phyloP scores from a whole-genome alignment of 2,888 invertebrate genomes.

The Epistrophella euchroma region DNA sequence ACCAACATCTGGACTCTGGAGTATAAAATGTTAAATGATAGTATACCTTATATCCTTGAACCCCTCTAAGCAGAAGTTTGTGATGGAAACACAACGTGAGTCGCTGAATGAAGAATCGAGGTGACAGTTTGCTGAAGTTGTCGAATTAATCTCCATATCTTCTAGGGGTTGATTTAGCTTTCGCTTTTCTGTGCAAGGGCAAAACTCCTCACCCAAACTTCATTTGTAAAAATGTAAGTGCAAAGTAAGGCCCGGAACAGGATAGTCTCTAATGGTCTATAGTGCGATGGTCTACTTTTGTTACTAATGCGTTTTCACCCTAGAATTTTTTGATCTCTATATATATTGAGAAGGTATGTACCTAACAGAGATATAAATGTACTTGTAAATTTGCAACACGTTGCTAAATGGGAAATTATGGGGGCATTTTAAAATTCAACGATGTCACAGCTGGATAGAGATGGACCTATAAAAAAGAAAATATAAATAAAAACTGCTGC shows the following conservation, averaged over 20 bases:
- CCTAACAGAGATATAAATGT: not conserved
- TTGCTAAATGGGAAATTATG: conserved; percentile 74
- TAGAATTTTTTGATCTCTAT: not conserved
- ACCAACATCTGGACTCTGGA: not conserved
- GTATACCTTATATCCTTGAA: conserved; percentile 34
- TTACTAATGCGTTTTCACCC: conserved; percentile 67
- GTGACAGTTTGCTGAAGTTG: conserved; percentile 71
- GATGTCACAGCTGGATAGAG: conserved; percentile 74
- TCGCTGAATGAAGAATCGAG: conserved; percentile 62
- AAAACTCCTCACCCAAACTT: not conserved
- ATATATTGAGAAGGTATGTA: not conserved
- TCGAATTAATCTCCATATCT: conserved; percentile 66
- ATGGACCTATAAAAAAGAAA: conserved; percentile 15
- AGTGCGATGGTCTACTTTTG: conserved; percentile 65
- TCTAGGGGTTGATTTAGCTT: conserved; percentile 18
- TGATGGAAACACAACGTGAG: conserved; percentile 19
- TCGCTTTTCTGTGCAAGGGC: conserved; percentile 11
- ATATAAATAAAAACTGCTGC: conserved; percentile 2
- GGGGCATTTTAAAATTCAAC: conserved; percentile 74
- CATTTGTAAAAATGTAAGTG: conserved; percentile 8
- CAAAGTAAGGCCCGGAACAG: not conserved
- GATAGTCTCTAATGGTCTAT: conserved; percentile 47
- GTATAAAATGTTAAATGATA: conserved; percentile 45
- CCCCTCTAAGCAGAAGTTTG: not conserved
- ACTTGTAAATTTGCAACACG: conserved; percentile 65